Base-by-base conservation (phyloP, 2,888 invertebrate species). In the Saturnia pavonia region DNA sequence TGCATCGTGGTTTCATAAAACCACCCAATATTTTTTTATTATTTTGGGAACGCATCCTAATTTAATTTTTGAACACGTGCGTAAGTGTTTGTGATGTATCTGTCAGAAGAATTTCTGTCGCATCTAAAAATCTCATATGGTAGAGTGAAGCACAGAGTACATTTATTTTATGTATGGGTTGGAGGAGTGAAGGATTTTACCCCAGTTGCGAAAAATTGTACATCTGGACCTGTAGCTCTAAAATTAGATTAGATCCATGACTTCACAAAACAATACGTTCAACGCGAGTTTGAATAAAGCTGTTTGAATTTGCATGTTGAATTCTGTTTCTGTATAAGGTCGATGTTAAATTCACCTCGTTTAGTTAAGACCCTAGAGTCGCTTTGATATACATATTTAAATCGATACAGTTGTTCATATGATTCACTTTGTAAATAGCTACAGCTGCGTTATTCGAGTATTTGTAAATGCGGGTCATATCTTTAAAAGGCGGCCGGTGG, bases 381-480 rank as follows among this genome's bases (percentile, higher is more conserved):
- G 66, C 65, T n/a, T 66, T 51, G 65, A 67, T 67, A 70, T n/a
- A n/a, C n/a, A n/a, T 66, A 70, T 67, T 67, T 40, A 42, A 54
- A 16, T 1, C 66, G 25, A 25, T 43, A 34, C 69, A 67, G 69
- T 67, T 67, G 69, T 63, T 57, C 67, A 19, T 25, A 68, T 69
- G 69, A 72, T 57, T 72, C 69, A 72, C n/a, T 43, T 54, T 66
- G 54, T 57, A 63, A 63, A 70, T 57, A 67, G 34, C 65, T 42
- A 57, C 67, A 69, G 69, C 69, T 69, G 71, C 48, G 45, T 3
- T 66, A 34, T 65, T 65, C n/a, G 40, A 45, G 48, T 68, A 48
- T 71, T 69, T 68, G 67, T 66, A 54, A 70, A 72, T 70, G 67
- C 69, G 72, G 69, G 68, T 45, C 54, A 54, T 65, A 63, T 67